A percentile compares a stretch with the other conserved stretches of the same genome.
These are phyloP conservation scores for Steinernema feltiae DNA, from an alignment of 1,140 invertebrate genomes.

Conservation along the genomic window DNA sequence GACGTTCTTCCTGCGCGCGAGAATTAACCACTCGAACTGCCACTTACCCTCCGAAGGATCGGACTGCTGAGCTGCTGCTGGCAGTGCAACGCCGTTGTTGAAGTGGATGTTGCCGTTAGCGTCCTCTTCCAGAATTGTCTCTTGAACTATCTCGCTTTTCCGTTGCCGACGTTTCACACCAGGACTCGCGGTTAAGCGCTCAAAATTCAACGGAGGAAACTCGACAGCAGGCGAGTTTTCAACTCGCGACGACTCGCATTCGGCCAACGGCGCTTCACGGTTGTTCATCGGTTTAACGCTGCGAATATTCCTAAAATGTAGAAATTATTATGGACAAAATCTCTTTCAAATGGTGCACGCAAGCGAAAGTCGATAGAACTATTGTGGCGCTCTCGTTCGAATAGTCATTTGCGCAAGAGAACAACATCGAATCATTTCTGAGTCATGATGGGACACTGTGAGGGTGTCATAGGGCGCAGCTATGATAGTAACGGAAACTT, in stretches of 20 bases:
- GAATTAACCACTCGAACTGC: not conserved
- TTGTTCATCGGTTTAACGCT: not conserved
- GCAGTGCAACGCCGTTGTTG: too few species aligned
- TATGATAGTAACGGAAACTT: too few species aligned
- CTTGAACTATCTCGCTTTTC: not conserved
- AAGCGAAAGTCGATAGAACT: too few species aligned
- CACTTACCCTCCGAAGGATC: constrained; percentile 3
- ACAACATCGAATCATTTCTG: too few species aligned
- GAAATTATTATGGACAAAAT: too few species aligned
- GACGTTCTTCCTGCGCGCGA: not conserved
- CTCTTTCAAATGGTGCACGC: too few species aligned
- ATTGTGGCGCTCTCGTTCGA: too few species aligned
- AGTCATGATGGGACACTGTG: too few species aligned
- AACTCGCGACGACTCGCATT: not conserved
- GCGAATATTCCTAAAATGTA: not conserved
- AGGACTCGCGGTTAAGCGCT: not conserved
- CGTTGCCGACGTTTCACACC: not conserved
- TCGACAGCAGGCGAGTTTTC: constrained; percentile 4
- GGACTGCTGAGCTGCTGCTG: not conserved
- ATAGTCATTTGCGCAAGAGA: too few species aligned
- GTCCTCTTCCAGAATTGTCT: constrained; percentile 3
- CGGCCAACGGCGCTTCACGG: not conserved
- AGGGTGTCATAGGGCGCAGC: too few species aligned
- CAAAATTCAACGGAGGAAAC: not conserved
- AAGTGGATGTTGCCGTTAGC: not conserved